Percentiles rank a stretch among this genome's conserved stretches.
Evolutionary conservation across 2,797 vertebrate species (phyloP).

Genomic region (Sphenopsis melanotis): DNA sequence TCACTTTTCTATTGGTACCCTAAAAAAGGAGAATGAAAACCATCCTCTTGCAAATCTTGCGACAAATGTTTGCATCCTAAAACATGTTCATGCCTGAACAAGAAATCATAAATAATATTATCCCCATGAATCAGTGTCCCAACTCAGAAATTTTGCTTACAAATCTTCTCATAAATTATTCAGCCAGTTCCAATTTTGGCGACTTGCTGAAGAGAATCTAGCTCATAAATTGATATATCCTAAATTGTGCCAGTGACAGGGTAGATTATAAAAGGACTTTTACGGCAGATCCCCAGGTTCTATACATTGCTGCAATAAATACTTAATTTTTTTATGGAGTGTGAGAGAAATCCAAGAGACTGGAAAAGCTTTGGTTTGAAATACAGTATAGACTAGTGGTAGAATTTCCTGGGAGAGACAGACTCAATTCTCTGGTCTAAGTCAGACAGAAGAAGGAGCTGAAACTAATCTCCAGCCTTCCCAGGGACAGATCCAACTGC

Average conservation of each 20-base stretch:
- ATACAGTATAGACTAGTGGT: neutral
- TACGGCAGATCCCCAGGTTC: neutral
- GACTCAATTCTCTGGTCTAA: neutral
- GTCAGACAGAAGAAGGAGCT: neutral
- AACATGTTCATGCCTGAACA: neutral
- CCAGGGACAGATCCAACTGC: neutral
- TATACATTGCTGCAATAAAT: neutral
- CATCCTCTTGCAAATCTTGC: neutral
- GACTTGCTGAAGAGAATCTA: constrained; percentile 8
- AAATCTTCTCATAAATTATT: constrained; percentile 31
- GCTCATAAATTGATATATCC: constrained; percentile 31
- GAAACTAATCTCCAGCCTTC: neutral
- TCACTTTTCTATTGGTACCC: neutral
- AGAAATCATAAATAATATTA: constrained; percentile 7
- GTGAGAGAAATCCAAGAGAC: neutral
- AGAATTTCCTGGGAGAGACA: neutral
- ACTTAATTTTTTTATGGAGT: neutral
- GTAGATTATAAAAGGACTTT: constrained; percentile 1
- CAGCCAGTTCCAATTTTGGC: constrained; percentile 10
- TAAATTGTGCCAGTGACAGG: neutral
- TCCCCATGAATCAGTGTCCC: neutral
- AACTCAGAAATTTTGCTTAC: neutral
- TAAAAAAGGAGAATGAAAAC: neutral
- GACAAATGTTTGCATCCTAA: neutral
- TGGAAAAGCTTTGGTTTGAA: neutral